Evolutionary conservation across 1,140 invertebrate genomes (phyloP).

Genomic region (Lordiphosa stackelbergi): DNA sequence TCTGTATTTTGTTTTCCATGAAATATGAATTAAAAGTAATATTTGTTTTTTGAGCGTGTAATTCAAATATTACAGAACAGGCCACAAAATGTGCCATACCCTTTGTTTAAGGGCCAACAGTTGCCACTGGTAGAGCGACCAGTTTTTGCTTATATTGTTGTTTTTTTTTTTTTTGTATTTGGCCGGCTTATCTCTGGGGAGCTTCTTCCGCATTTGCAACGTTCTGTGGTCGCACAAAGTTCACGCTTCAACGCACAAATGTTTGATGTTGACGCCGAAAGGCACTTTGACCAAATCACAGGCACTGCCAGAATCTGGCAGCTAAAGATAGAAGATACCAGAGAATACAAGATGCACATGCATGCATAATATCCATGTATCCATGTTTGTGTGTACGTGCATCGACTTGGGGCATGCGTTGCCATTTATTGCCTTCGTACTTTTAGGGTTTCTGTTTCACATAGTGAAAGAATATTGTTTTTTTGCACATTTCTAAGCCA

Average conservation of each 20-base stretch:
- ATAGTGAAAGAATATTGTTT: slow-evolving; percentile 28
- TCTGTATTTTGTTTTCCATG: too few species aligned
- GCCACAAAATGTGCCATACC: too few species aligned
- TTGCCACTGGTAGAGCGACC: slow-evolving; percentile 10
- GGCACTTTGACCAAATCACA: slow-evolving; percentile 25
- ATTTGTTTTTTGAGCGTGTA: too few species aligned
- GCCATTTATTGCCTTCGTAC: slow-evolving; percentile 37
- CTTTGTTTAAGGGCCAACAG: too few species aligned
- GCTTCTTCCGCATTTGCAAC: slow-evolving; percentile 64
- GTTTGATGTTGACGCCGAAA: slow-evolving; percentile 57
- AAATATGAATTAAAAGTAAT: too few species aligned
- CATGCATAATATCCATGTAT: slow-evolving; percentile 36
- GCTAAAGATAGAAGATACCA: slow-evolving; percentile 31
- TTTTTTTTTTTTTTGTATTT: slow-evolving; percentile 25
- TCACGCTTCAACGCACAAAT: slow-evolving; percentile 64
- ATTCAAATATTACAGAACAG: too few species aligned
- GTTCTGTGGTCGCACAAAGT: slow-evolving; percentile 54
- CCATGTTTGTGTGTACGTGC: not conserved
- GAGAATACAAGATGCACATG: slow-evolving; percentile 11
- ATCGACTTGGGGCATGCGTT: slow-evolving; percentile 35
- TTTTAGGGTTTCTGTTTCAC: slow-evolving; percentile 57
- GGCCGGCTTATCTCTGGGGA: slow-evolving; percentile 56
- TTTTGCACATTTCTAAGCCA: slow-evolving; percentile 34
- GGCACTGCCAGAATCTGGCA: not conserved
- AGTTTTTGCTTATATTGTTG: slow-evolving; percentile 3